Conservation (phyloP, 2,888 invertebrate species). For the Nemoura dubitans region DNA sequence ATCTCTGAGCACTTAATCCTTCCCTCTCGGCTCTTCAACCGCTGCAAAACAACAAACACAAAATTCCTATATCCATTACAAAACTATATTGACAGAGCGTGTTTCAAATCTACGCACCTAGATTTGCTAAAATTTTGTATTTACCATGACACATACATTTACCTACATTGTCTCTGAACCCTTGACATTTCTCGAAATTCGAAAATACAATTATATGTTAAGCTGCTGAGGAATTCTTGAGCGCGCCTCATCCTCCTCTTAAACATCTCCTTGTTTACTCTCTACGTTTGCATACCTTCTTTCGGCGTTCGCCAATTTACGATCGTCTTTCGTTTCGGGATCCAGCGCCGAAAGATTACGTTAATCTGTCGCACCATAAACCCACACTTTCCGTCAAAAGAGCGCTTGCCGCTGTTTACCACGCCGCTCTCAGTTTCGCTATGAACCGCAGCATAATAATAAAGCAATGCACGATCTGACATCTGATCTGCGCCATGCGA, state of each 20-base stretch:
- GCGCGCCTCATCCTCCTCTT: neutral
- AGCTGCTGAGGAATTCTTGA: neutral
- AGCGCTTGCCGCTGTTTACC: neutral
- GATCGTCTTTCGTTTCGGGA: neutral
- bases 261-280: neutral
- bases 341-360: neutral
- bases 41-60: neutral
- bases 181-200: neutral
- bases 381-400: neutral
- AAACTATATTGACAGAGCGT: neutral
- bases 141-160: neutral
- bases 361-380: neutral
- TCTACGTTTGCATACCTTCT: neutral
- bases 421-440: neutral
- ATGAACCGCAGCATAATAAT: neutral
- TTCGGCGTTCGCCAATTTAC: neutral
- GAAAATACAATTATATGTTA: neutral
- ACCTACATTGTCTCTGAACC: neutral
- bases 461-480: neutral
- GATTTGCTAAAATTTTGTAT: neutral
- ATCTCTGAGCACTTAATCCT: neutral
- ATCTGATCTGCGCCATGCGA: neutral
- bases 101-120: neutral
- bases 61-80: neutral
- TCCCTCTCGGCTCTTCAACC: neutral